Evolutionary conservation across 2,888 invertebrate genomes (phyloP).

Genomic region (Quadroppia sp.): DNA sequence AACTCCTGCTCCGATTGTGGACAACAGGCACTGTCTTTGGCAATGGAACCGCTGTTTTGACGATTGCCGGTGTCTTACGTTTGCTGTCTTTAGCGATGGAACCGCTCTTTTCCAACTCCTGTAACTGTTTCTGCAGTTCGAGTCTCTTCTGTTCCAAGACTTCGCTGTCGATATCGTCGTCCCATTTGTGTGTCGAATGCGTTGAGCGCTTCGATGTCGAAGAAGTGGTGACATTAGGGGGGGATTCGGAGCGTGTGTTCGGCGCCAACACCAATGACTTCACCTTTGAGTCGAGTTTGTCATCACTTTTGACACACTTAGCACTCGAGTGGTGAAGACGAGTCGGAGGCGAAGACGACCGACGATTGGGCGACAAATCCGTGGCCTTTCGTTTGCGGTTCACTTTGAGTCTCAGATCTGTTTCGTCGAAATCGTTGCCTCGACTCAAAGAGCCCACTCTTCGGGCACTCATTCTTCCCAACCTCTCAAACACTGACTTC

Average conservation of each 20-base stretch:
- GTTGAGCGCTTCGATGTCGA: background rate
- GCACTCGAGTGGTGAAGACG: background rate
- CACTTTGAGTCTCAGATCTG: slow-evolving; percentile 8
- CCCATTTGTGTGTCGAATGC: slow-evolving; percentile 12
- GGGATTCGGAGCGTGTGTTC: background rate
- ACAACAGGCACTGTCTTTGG: background rate
- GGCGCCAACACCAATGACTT: slow-evolving; percentile 21
- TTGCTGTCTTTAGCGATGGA: background rate
- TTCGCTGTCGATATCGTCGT: slow-evolving; percentile 26
- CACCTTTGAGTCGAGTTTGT: background rate
- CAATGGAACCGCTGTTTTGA: no score
- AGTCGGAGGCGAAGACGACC: background rate
- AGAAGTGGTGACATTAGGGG: background rate
- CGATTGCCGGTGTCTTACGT: no score
- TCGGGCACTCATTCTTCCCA: slow-evolving; percentile 13
- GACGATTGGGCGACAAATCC: background rate
- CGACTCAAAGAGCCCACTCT: background rate
- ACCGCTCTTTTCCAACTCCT: slow-evolving; percentile 24
- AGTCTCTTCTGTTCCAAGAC: slow-evolving; percentile 10
- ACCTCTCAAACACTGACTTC: slow-evolving; percentile 2
- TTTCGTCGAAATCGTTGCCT: background rate
- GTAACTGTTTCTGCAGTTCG: slow-evolving; percentile 11
- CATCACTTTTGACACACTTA: background rate
- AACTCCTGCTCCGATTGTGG: slow-evolving; percentile 11
- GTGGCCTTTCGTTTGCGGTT: background rate